Evolutionary conservation across 1,140 invertebrate genomes (phyloP).

Genomic region (Lepidotrigona ventralis): DNA sequence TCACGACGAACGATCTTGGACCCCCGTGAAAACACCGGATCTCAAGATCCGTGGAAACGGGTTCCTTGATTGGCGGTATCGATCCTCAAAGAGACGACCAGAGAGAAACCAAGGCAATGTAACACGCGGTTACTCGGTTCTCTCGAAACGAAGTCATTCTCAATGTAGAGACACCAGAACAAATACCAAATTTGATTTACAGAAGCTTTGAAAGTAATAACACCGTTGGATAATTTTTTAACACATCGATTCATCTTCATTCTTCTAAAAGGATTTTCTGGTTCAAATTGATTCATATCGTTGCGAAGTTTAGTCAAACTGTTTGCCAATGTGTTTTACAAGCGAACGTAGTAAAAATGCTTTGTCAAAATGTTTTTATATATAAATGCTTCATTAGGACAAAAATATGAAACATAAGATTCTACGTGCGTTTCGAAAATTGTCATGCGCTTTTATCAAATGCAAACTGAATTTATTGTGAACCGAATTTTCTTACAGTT

Average conservation of each 20-base stretch:
- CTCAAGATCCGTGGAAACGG: constrained; percentile 34
- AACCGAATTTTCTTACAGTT: too few relatives aligned
- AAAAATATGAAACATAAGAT: too few relatives aligned
- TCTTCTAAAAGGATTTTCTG: background rate
- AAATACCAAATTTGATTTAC: background rate
- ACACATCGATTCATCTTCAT: background rate
- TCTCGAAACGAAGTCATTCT: background rate
- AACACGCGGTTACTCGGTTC: background rate
- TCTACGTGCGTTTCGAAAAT: too few relatives aligned
- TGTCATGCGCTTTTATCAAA: too few relatives aligned
- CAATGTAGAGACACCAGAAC: background rate
- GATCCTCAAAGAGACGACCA: constrained; percentile 7
- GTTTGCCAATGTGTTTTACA: too few relatives aligned
- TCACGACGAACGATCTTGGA: constrained; percentile 18
- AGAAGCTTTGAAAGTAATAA: background rate
- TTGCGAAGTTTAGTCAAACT: too few relatives aligned
- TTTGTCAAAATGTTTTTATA: too few relatives aligned
- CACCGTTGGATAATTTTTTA: background rate
- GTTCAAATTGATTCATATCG: background rate
- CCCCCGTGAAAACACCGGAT: constrained; percentile 42
- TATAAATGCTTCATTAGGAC: too few relatives aligned
- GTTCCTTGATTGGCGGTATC: constrained; percentile 38
- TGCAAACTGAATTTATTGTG: too few relatives aligned
- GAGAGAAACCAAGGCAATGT: background rate
- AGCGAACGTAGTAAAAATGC: too few relatives aligned